phyloP scores from a whole-genome alignment of 2,888 invertebrate genomes.

The Bombyx huttoni region DNA sequence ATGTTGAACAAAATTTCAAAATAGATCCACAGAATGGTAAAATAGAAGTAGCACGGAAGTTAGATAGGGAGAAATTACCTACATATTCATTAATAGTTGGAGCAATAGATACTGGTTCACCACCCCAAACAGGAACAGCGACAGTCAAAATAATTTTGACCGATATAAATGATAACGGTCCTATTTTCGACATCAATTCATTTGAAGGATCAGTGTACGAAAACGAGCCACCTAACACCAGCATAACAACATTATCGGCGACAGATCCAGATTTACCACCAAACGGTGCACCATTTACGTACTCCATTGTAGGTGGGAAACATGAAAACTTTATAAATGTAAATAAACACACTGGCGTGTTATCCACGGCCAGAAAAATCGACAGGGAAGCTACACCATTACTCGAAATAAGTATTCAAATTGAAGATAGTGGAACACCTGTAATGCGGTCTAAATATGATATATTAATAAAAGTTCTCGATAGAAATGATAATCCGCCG shows the following conservation, averaged over 20 bases:
- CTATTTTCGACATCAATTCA: conserved; percentile 80
- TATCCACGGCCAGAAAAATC: conserved; percentile 83
- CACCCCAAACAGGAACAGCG: conserved; percentile 93
- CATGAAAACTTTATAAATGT: conserved; percentile 83
- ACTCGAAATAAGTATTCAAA: conserved; percentile 83
- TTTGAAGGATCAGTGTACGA: conserved; percentile 86
- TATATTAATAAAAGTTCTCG: conserved; percentile 82
- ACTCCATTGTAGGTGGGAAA: conserved; percentile 82
- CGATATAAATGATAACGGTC: conserved; percentile 96
- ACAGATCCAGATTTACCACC: conserved; percentile 91
- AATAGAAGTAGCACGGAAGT: conserved; percentile 79
- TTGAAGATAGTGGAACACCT: conserved; percentile 90
- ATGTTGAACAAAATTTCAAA: conserved; percentile 86
- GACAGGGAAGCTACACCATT: conserved; percentile 87
- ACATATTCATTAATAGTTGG: conserved; percentile 84
- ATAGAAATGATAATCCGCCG: conserved; percentile 94
- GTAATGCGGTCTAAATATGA: conserved; percentile 86
- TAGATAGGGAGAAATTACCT: conserved; percentile 87
- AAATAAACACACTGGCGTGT: conserved; percentile 84
- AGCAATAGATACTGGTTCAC: conserved; percentile 89
- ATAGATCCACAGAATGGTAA: conserved; percentile 89
- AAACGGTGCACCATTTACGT: conserved; percentile 92
- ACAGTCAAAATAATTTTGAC: conserved; percentile 83
- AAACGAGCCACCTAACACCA: conserved; percentile 88
- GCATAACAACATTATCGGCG: conserved; percentile 87